Evolutionary conservation across 2,888 invertebrate species (phyloP), one percentile per base, ranked within the genome.

Genomic region (Pterostichus madidus): DNA sequence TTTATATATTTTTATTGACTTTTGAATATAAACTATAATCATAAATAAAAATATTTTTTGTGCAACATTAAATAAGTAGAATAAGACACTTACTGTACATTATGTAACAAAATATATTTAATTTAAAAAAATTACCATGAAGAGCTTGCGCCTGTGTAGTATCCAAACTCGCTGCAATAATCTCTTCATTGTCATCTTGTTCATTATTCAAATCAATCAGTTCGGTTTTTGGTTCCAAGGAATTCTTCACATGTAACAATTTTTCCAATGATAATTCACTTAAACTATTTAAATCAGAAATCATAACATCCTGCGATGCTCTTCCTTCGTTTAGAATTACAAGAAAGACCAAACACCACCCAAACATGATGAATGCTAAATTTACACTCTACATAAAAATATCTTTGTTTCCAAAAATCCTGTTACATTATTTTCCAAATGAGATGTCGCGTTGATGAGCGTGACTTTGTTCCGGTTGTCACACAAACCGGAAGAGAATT

Each of bases 231-330:
- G 44, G 10, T 49, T 79, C 83, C 77, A 92, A 84, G 87, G 92
- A 86, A 86, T 91, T 89, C 90, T 93, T 91, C 1, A 96, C 90
- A 83, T 92, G 90, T n/a, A 96, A 89, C 32, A 96, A 90, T 86
- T 94, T 94, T 2, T 94, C 92, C 84, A 96, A 86, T 2, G 95
- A 93, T 76, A 96, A 88, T 87, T 95, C 94, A 87, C 94, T 94
- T 44, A 96, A 90, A 79, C 92, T 92, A 86, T 91, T 90, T 15
- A 92, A 87, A 89, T 85, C 89, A 13, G 87, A 85, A 44, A 87
- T 80, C 15, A 87, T 84, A 0, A 87, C 85, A 61, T 82, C 76
- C 31, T 82, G 56, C n/a, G 61, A 35, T 7, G 81, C 53, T 32
- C 13, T 61, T 31, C 39, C 81, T 73, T 80, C 10, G 15, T 31